These are phyloP conservation scores for Leucophenga varia DNA, from an alignment of 1,140 invertebrate species.

Conservation along the genomic window DNA sequence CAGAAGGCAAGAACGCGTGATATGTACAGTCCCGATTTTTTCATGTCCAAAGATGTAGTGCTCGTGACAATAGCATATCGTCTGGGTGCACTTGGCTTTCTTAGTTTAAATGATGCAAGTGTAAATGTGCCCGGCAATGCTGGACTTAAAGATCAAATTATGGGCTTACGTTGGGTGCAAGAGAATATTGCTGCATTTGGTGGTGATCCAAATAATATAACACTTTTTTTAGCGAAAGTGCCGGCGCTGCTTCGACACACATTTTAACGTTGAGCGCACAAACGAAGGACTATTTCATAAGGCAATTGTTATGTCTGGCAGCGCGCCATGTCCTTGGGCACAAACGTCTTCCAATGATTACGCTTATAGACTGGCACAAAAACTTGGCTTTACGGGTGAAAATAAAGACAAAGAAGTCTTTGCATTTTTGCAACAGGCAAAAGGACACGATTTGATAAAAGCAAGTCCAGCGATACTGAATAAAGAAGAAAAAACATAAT, in stretches of 20 bases:
- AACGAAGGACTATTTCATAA: constrained; percentile 59
- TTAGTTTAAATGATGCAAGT: constrained; percentile 56
- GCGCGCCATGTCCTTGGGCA: constrained; percentile 45
- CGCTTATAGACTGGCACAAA: constrained; percentile 11
- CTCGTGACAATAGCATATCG: constrained; percentile 70
- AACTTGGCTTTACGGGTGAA: constrained; percentile 20
- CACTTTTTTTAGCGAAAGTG: constrained; percentile 39
- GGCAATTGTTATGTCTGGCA: constrained; percentile 61
- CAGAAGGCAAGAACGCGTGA: constrained; percentile 50
- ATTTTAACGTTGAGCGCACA: constrained; percentile 16
- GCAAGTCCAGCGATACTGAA: constrained; percentile 4
- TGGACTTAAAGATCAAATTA: constrained; percentile 58
- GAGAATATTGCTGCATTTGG: constrained; percentile 31
- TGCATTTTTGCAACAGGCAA: constrained; percentile 35
- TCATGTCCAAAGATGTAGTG: constrained; percentile 62
- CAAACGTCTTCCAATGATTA: constrained; percentile 8
- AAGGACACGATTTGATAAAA: constrained; percentile 10
- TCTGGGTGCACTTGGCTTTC: constrained; percentile 63
- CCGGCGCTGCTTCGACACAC: constrained; percentile 27
- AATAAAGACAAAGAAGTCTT: constrained; percentile 36
- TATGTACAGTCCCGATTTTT: constrained; percentile 61
- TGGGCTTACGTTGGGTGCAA: constrained; percentile 40
- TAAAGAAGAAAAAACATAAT: constrained; percentile 9
- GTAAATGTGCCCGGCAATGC: constrained; percentile 57
- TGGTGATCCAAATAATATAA: constrained; percentile 33